Conservation (phyloP, 37 sponge, comb jelly and placozoan species). For the Cladorhizidae sp. region DNA sequence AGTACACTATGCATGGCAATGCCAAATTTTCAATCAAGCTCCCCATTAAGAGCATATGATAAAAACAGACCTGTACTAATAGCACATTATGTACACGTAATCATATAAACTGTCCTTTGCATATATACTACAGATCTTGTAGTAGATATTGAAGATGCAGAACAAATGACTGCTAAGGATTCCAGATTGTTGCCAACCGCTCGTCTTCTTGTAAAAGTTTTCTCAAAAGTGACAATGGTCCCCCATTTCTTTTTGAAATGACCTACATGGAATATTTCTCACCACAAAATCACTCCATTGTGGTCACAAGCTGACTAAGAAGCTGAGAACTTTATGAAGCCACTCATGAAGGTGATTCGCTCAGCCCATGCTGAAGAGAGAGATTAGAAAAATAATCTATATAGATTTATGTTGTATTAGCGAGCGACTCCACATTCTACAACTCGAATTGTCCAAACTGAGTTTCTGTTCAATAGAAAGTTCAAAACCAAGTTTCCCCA, state of each 20-base stretch:
- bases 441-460: conserved; percentile 9
- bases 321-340: conserved; percentile 49
- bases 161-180: too few relatives aligned
- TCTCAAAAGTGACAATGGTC: conserved; percentile 45
- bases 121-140: too few relatives aligned
- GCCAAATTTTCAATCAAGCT: too few relatives aligned
- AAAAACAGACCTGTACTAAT: too few relatives aligned
- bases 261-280: conserved; percentile 2
- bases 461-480: conserved; percentile 38
- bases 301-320: conserved; percentile 44
- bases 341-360: conserved; percentile 48
- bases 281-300: conserved; percentile 26
- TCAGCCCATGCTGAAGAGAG: conserved; percentile 46
- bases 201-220: too few relatives aligned
- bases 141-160: too few relatives aligned
- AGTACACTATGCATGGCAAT: too few relatives aligned
- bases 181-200: too few relatives aligned
- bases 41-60: too few relatives aligned
- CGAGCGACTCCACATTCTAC: conserved; percentile 39
- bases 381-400: conserved; percentile 35
- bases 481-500: conserved; percentile 16
- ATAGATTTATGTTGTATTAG: conserved; percentile 39
- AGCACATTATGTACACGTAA: too few relatives aligned
- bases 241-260: conserved; percentile 35
- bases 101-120: too few relatives aligned